Conservation (phyloP, 2,888 invertebrate genomes). For the Tricholauxania praeusta region DNA sequence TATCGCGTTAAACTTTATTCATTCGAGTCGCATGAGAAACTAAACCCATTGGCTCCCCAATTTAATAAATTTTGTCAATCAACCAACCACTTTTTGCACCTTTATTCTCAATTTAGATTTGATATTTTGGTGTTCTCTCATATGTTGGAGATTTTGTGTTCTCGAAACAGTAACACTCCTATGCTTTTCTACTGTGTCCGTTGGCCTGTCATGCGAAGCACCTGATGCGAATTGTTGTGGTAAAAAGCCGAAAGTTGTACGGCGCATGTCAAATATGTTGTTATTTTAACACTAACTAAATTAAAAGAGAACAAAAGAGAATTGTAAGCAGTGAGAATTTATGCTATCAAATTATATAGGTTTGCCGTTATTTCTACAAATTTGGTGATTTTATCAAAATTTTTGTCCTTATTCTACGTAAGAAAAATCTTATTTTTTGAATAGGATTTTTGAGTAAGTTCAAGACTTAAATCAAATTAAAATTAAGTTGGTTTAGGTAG, state of each 20-base stretch:
- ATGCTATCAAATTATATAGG: too few relatives aligned
- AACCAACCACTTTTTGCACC: neutral
- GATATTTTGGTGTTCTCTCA: neutral
- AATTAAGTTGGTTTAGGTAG: too few relatives aligned
- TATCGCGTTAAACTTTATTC: neutral
- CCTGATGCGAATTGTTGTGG: slow-evolving; percentile 18
- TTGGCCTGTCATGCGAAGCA: neutral
- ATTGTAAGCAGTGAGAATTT: too few relatives aligned
- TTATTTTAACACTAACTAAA: too few relatives aligned
- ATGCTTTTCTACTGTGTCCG: neutral
- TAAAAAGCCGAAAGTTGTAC: slow-evolving; percentile 6
- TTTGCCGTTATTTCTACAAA: too few relatives aligned
- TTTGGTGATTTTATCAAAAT: too few relatives aligned
- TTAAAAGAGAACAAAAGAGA: too few relatives aligned
- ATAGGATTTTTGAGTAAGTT: too few relatives aligned
- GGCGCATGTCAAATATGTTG: too few relatives aligned
- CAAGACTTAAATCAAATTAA: too few relatives aligned
- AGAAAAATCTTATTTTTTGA: too few relatives aligned
- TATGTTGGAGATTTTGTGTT: neutral
- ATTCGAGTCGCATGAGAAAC: slow-evolving; percentile 21
- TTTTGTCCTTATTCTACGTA: too few relatives aligned
- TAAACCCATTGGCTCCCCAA: slow-evolving; percentile 7
- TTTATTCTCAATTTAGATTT: neutral
- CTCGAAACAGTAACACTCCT: slow-evolving; percentile 1
- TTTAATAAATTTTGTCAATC: slow-evolving; percentile 7